phyloP scores from a whole-genome alignment of 2,113 vertebrate genomes.

The Lates calcarifer region DNA sequence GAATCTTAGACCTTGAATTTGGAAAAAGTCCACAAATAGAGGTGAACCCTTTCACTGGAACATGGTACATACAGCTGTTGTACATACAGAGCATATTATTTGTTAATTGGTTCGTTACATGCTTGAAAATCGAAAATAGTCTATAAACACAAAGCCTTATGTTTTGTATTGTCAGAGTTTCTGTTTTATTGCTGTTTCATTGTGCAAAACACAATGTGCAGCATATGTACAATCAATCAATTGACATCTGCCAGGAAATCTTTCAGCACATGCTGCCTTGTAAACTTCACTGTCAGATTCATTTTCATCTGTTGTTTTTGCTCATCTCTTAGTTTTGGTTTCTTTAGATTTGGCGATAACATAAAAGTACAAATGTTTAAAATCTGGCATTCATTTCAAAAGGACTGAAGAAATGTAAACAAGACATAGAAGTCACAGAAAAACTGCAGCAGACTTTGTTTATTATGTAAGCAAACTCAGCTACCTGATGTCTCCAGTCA shows the following conservation, averaged over 20 bases:
- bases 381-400: background rate
- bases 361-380: background rate
- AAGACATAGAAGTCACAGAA: background rate
- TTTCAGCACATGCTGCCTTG: background rate
- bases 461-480: too few species aligned
- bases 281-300: background rate
- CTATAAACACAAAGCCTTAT: too few species aligned
- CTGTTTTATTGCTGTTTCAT: too few species aligned
- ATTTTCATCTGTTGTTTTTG: background rate
- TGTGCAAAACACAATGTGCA: background rate
- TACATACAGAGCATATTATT: too few species aligned
- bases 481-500: too few species aligned
- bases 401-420: background rate
- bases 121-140: background rate
- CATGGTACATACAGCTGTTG: too few species aligned
- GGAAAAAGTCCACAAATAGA: too few species aligned
- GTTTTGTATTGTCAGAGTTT: too few species aligned
- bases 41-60: too few species aligned
- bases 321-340: background rate
- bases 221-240: background rate
- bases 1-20: too few species aligned
- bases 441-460: background rate
- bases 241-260: background rate
- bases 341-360: slow-evolving; percentile 1
- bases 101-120: background rate